These are phyloP conservation scores for Solea solea DNA, from an alignment of 2,113 vertebrate species.

Conservation along the genomic window DNA sequence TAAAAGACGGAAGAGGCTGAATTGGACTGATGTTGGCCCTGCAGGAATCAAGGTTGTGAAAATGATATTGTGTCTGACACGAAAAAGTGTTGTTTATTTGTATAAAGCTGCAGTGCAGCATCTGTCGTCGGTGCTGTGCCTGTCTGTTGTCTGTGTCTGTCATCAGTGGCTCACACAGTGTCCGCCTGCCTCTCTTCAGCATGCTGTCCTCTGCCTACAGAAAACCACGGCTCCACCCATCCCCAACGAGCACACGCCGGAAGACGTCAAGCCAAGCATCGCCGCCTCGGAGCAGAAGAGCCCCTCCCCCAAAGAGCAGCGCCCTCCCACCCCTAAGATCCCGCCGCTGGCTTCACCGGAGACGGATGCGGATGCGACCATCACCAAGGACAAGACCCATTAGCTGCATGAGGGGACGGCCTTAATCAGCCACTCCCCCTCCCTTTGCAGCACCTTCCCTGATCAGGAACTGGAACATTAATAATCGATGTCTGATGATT, in stretches of 20 bases:
- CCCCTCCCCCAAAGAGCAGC: constrained; percentile 64
- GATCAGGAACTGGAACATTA: constrained; percentile 53
- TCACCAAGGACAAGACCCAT: constrained; percentile 74
- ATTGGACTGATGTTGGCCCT: no score
- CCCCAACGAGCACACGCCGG: constrained; percentile 81
- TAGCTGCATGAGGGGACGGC: constrained; percentile 60
- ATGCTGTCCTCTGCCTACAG: constrained; percentile 60
- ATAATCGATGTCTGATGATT: constrained; percentile 52
- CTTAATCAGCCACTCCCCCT: not conserved
- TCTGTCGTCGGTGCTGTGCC: no score
- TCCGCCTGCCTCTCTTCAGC: constrained; percentile 16
- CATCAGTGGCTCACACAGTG: not conserved
- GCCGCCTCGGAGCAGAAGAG: constrained; percentile 57
- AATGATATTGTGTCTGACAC: no score
- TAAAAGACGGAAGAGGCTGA: no score
- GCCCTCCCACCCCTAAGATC: constrained; percentile 20
- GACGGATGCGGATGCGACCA: constrained; percentile 64
- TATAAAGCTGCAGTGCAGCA: not conserved
- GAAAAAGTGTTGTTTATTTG: not conserved
- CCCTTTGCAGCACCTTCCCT: constrained; percentile 20
- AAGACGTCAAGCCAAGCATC: constrained; percentile 74
- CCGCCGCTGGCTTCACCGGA: constrained; percentile 73
- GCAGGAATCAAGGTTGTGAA: no score
- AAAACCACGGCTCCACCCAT: constrained; percentile 82
- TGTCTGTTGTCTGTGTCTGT: not conserved